Evolutionary conservation across 2,797 vertebrate genomes (phyloP), one percentile per base, ranked within the genome.

Genomic region (Hydrocynus forskahlii): DNA sequence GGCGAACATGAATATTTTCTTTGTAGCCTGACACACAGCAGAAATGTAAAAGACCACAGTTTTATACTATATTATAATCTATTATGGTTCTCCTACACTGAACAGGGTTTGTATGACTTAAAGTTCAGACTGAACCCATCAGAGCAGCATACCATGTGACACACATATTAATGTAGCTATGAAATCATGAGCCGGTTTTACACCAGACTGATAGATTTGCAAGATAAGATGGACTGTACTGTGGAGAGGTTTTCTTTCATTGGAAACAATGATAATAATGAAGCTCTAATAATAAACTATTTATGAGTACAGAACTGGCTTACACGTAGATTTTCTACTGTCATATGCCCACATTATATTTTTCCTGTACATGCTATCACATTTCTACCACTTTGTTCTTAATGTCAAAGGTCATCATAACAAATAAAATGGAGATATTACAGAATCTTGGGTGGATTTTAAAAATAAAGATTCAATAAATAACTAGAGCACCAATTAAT

Each of bases 401-500:
- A 38, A 64, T 38, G 5, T 25, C 13, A 63, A 13, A 29, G 25
- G 25, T 17, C 29, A 16, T 64, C 16, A 17, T 64, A 62, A 21
- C 9, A 43, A 43, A 43, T 43, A 9, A 43, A 29, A 29, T 29
- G 3, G 29, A 29, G 29, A 29, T 29, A n/a, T n/a, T n/a, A n/a
- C n/a, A n/a, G n/a, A 3, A 5, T 12, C 12, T 29, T 23, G 23
- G 23, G 23, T 60, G 59, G 21, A 60, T 60, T 25, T 5, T 23
- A 13, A 29, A 25, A 63, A 63, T 16, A 59, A 59, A 59, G 29
- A 35, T 38, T 64, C 62, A 64, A 64, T 63, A 63, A 63, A 63
- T 64, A 64, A 38, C 62, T 64, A 16, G 0, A 17, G 12, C 29
- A 13, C 62, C 35, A 64, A 64, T 64, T 4, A 64, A 64, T 5